Conservation (phyloP, 2,888 invertebrate species). For the Orchesella flavescens region DNA sequence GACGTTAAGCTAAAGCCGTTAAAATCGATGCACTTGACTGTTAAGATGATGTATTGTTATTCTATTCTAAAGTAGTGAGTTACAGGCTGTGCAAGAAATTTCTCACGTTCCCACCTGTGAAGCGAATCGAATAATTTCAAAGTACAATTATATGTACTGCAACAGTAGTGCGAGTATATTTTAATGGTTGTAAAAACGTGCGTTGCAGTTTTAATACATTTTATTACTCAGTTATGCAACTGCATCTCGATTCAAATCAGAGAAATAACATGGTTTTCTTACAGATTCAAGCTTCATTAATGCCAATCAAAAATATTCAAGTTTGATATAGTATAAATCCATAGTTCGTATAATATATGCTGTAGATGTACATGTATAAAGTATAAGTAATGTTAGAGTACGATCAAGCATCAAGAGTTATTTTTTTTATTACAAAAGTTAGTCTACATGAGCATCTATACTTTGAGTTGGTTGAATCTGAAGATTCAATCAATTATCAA, state of each 20-base stretch:
- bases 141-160: too few relatives aligned
- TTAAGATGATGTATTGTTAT: background rate
- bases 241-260: background rate
- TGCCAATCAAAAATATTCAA: background rate
- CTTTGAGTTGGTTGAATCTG: too few relatives aligned
- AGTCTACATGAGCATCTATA: too few relatives aligned
- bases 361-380: too few relatives aligned
- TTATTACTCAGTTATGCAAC: slow-evolving; percentile 10
- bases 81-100: background rate
- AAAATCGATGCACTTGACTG: background rate
- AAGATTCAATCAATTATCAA: background rate
- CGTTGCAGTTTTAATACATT: background rate
- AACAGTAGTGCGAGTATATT: too few relatives aligned
- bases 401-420: too few relatives aligned
- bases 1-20: background rate
- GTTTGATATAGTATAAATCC: too few relatives aligned
- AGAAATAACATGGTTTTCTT: background rate
- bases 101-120: slow-evolving; percentile 14
- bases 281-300: background rate
- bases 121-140: too few relatives aligned
- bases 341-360: too few relatives aligned
- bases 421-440: too few relatives aligned
- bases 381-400: too few relatives aligned
- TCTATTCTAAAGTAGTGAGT: too few relatives aligned
- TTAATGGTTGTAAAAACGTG: background rate